Evolutionary conservation across 2,797 vertebrate genomes (phyloP).

Genomic region (Brotula barbata): DNA sequence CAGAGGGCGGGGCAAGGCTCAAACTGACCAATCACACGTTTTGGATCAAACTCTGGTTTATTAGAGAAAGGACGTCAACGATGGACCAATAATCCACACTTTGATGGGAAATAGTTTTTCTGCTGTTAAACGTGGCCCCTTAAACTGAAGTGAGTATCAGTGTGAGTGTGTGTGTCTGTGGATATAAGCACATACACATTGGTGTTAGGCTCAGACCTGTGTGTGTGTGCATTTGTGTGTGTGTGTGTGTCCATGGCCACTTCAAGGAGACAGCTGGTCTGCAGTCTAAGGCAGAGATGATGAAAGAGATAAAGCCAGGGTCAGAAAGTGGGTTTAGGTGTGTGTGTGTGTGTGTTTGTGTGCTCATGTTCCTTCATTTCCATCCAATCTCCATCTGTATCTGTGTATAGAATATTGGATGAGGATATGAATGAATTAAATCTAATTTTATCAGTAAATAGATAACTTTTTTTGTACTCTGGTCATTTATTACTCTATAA

Average conservation of each 20-base stretch:
- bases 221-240: conserved; percentile 15
- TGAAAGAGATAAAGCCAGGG: conserved; percentile 38
- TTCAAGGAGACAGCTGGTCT: conserved; percentile 33
- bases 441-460: too few relatives aligned
- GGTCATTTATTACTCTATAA: too few relatives aligned
- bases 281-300: conserved; percentile 31
- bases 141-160: background rate
- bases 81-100: too few relatives aligned
- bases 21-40: background rate
- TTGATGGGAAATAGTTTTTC: conserved; percentile 44
- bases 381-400: conserved; percentile 6
- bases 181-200: too few relatives aligned
- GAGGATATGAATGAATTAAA: too few relatives aligned
- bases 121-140: conserved; percentile 32
- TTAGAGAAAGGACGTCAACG: too few relatives aligned
- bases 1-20: background rate
- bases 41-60: too few relatives aligned
- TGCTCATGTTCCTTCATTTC: conserved; percentile 1
- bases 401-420: too few relatives aligned
- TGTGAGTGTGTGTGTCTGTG: background rate
- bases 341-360: conserved; percentile 1
- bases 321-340: conserved; percentile 21
- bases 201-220: too few relatives aligned
- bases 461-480: too few relatives aligned
- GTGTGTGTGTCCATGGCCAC: conserved; percentile 13